Base-by-base conservation (phyloP, 1,140 invertebrate species). In the Drosophila eugracilis region DNA sequence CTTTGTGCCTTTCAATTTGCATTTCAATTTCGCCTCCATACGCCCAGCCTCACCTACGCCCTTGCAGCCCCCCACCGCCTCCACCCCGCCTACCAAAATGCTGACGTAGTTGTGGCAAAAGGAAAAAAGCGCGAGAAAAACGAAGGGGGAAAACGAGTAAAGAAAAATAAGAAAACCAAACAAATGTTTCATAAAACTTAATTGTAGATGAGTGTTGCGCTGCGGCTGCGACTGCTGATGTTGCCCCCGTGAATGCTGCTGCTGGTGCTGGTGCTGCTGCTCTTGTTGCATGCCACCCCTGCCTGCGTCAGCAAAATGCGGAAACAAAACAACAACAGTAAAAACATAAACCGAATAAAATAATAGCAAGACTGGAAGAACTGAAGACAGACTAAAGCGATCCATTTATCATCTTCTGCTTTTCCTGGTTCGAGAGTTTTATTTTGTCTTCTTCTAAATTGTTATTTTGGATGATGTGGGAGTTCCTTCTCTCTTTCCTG, bases 1-100 rank as follows among this genome's bases (percentile, higher is more conserved):
- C 80, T 84, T 79, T 80, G 76, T 84, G 81, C 72, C 76, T 85
- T 75, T 84, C 80, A 85, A 84, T 84, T 85, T 84, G 80, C 80
- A 84, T 85, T 84, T 76, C 72, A 85, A 80, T 85, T 85, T 62
- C 34, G 48, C 37, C 54, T 52, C 57, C 70, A 37, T 72, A 19
- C 41, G 54, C 66, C 67, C 26, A 58, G 24, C 47, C 55, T 57
- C 66, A 49, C 39, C 66, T 50, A 39, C 37, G 37, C 44, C 28
- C 62, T n/a, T 45, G 32, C 12, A 28, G 1, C 21, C 2, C 19
- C 7, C 36, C 41, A 6, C 41, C 41, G 19, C 41, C 19, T 21
- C 0, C 9, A 2, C 9, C 26, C 21, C 30, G 30, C 14, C 26
- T 14, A n/a, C 28, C 1, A 7, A 32, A 21, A 9, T 53, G 49